phyloP scores from a whole-genome alignment of 2,113 vertebrate species.

The Amphiprion percula region DNA sequence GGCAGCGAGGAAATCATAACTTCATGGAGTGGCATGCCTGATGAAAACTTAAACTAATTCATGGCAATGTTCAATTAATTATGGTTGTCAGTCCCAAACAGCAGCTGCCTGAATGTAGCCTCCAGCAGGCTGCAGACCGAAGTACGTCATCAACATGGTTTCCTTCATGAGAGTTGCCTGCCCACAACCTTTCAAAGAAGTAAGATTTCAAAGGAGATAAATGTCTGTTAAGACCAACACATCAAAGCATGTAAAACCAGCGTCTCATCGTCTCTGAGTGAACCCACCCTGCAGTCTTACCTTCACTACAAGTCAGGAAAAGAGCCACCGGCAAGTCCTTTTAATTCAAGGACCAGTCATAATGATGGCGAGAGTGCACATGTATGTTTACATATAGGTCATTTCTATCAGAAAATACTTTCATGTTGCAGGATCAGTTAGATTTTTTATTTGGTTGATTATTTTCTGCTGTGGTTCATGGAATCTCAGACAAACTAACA shows the following conservation, averaged over 20 bases:
- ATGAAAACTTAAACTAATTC: slow-evolving; percentile 52
- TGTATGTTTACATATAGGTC: not conserved
- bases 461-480: slow-evolving; percentile 7
- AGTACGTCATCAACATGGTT: slow-evolving; percentile 37
- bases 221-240: slow-evolving; percentile 34
- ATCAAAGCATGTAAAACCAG: slow-evolving; percentile 38
- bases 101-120: slow-evolving; percentile 31
- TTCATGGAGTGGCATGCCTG: slow-evolving; percentile 23
- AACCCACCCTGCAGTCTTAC: slow-evolving; percentile 14
- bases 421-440: not conserved
- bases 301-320: slow-evolving; percentile 1
- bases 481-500: not conserved
- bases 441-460: not conserved
- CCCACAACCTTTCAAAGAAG: slow-evolving; percentile 39
- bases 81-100: slow-evolving; percentile 34
- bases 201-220: slow-evolving; percentile 44
- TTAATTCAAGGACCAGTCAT: slow-evolving; percentile 18
- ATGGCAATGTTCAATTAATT: slow-evolving; percentile 48
- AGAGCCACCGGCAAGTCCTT: not conserved
- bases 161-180: slow-evolving; percentile 16
- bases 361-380: not conserved
- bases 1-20: slow-evolving; percentile 26
- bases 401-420: not conserved
- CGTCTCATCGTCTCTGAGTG: not conserved
- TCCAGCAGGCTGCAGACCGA: slow-evolving; percentile 13